Conservation (phyloP, 2,797 vertebrate species). For the Hippoglossus hippoglossus region DNA sequence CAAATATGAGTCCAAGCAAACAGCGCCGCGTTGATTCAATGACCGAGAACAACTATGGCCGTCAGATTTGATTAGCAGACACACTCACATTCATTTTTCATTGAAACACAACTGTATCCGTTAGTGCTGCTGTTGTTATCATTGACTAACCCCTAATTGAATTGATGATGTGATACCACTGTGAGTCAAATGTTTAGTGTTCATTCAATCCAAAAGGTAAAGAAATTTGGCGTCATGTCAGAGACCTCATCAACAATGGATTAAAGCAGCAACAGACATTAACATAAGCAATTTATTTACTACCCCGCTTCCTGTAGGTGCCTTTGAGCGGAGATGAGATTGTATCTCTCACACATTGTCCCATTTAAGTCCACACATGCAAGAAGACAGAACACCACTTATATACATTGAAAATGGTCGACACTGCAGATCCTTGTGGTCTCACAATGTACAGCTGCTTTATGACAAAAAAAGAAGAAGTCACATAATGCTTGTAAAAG, state of each 20-base stretch:
- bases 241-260: constrained; percentile 60
- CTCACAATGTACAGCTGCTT: not conserved
- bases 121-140: not conserved
- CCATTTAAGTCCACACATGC: not conserved
- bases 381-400: not conserved
- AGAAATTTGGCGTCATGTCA: constrained; percentile 11
- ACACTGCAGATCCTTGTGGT: not conserved
- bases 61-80: constrained; percentile 51
- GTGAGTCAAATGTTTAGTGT: constrained; percentile 13
- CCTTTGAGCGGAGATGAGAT: constrained; percentile 63
- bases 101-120: constrained; percentile 14
- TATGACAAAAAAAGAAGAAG: not conserved
- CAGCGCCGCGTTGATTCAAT: constrained; percentile 36
- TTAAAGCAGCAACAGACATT: constrained; percentile 58
- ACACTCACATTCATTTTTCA: constrained; percentile 28
- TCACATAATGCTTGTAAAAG: not conserved
- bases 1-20: constrained; percentile 43
- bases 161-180: not conserved
- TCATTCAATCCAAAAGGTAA: constrained; percentile 25
- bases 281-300: constrained; percentile 73
- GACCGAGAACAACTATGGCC: constrained; percentile 42
- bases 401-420: not conserved
- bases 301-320: constrained; percentile 57
- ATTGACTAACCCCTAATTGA: constrained; percentile 5
- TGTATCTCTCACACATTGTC: constrained; percentile 41